Percentiles rank a stretch among this genome's conserved stretches.
These are phyloP conservation scores for Tiliqua scincoides DNA, from an alignment of 2,113 vertebrate species.

Conservation along the genomic window DNA sequence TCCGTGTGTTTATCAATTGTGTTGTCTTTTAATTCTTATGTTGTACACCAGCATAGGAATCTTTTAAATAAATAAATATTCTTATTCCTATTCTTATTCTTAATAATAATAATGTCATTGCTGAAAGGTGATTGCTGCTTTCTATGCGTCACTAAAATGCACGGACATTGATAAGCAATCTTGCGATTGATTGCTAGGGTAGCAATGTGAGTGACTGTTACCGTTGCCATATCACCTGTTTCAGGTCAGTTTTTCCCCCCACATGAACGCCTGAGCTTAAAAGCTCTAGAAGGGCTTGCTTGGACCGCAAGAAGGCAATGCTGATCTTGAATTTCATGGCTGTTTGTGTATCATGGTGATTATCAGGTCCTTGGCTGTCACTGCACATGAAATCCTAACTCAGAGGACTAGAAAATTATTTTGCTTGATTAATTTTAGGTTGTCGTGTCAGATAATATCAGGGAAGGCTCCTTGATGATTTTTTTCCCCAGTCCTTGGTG, in stretches of 20 bases:
- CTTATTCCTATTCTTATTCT: too few species aligned
- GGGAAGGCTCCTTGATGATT: constrained; percentile 35
- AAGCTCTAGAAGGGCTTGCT: constrained; percentile 28
- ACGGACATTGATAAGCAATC: too few species aligned
- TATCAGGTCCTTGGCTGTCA: constrained; percentile 48
- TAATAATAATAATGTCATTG: too few species aligned
- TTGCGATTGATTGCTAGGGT: too few species aligned
- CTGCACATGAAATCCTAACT: constrained; percentile 56
- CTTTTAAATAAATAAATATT: too few species aligned
- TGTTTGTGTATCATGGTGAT: constrained; percentile 37
- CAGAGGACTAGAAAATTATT: constrained; percentile 57
- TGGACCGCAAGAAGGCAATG: constrained; percentile 42
- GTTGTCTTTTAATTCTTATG: too few species aligned
- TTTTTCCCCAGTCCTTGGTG: constrained; percentile 36
- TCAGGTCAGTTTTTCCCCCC: constrained; percentile 22
- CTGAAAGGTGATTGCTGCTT: too few species aligned
- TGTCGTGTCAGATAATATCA: constrained; percentile 53
- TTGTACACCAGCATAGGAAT: too few species aligned
- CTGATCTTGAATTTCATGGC: constrained; percentile 45
- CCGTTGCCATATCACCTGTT: accelerated
- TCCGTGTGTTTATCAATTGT: too few species aligned
- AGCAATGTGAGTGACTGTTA: too few species aligned
- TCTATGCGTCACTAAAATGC: too few species aligned
- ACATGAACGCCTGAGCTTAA: neutral
- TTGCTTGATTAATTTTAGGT: constrained; percentile 57